phyloP scores from a whole-genome alignment of 1,140 invertebrate genomes.

The Bombus cullumanus region DNA sequence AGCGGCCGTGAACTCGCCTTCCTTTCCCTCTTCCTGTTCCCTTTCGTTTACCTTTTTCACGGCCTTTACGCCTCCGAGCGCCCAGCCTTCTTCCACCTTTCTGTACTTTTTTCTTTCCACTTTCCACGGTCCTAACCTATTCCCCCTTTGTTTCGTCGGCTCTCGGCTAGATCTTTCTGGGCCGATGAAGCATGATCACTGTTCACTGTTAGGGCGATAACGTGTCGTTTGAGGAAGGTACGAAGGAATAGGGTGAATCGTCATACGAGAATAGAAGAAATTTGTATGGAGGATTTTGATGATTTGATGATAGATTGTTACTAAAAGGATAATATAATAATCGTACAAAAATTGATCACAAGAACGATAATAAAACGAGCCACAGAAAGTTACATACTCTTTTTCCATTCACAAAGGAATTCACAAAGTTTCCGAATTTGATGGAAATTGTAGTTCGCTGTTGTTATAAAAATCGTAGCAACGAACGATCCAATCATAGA shows the following conservation, averaged over 20 bases:
- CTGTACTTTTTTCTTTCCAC: not conserved
- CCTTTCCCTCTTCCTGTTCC: slow-evolving; percentile 33
- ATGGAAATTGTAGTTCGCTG: not conserved
- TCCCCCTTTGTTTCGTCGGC: not conserved
- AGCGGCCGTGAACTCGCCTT: not conserved
- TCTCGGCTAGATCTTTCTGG: slow-evolving; percentile 64
- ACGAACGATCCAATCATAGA: too few species aligned
- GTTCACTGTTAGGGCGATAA: not conserved
- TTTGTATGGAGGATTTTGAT: too few species aligned
- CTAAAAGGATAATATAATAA: too few species aligned
- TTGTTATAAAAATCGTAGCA: not conserved
- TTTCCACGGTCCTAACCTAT: not conserved
- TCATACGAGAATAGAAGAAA: too few species aligned
- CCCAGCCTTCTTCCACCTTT: not conserved
- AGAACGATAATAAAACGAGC: too few species aligned
- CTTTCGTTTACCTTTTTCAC: slow-evolving; percentile 41
- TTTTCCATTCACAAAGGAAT: not conserved
- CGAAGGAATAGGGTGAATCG: not conserved
- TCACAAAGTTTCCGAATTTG: not conserved
- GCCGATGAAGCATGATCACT: slow-evolving; percentile 69
- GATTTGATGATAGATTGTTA: too few species aligned
- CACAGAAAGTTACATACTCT: too few species aligned
- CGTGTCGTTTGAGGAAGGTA: not conserved
- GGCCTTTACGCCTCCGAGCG: slow-evolving; percentile 10
- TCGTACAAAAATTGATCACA: too few species aligned